Evolutionary conservation across 2,888 invertebrate genomes (phyloP), one percentile per base, ranked within the genome.

Genomic region (Volucella zonaria): DNA sequence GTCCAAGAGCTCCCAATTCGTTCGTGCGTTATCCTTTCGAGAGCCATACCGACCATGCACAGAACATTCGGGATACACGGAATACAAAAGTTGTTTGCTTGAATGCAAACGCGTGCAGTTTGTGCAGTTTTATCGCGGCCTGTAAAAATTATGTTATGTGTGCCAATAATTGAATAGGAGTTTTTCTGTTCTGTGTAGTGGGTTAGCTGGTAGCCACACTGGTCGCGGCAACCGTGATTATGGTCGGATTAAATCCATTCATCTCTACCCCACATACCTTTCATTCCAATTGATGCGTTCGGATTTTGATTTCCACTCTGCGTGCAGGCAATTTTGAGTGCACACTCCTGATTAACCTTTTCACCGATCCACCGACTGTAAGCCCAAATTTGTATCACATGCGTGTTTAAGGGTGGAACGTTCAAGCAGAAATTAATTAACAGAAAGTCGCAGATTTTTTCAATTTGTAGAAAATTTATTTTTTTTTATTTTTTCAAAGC

Each of bases 161-260:
- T 66, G 73, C 45, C 79, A 73, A 73, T 79, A 73, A 73, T 79
- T 79, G 78, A 59, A 78, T 51, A 43, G 15, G 31, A 51, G 61
- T 42, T 40, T 56, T 64, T 49, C 15, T 66, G 54, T 12, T 58
- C 56, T 66, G 58, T 45, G 52, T 59, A 54, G 47, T 42, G 42
- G 51, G 10, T 58, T 54, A 54, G 45, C 9, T 62, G 47, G 54
- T 14, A 15, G 9, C 43, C 15, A 1, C 4, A 31, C 31, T 31
- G 31, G 31, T 31, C 31, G 31, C 38, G 38, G 18, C 54, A 47
- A 54, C 62, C 62, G 38, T 56, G n/a, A 74, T 74, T 54, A 64
- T 38, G 73, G 47, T 45, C 64, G 38, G 62, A 74, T 64, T 73
- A 47, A 70, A 68, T 4, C 31, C 14, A 9, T 15, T n/a, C 40